Evolutionary conservation across 2,113 vertebrate genomes (phyloP), one percentile per base, ranked within the genome.

Genomic region (Engraulis encrasicolus): DNA sequence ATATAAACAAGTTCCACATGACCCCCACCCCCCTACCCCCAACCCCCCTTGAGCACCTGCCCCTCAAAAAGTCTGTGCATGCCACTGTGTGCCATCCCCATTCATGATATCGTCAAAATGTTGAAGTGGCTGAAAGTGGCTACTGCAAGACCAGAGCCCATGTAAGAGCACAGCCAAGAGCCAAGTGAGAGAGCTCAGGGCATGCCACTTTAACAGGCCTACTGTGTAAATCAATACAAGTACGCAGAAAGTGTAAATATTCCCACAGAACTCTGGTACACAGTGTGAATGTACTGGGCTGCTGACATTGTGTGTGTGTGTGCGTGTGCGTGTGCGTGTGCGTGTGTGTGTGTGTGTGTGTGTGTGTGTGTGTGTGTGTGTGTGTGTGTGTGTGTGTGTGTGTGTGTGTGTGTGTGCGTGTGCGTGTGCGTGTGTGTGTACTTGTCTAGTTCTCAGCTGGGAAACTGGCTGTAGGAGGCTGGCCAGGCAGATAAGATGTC

Each of bases 311-410:
- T 31, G 6, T 34, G 61, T 71, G 23, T 58, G 34, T 34, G 61
- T 31, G 61, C 1, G 61, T 14, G 61, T 14, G n/a, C 15, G 6
- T 34, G 61, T 71, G 23, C 38, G 34, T 34, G 61, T 31, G 61
- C 1, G 61, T 14, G 61, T 14, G n/a, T n/a, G n/a, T 23, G 58
- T 27, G 58, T 66, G n/a, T 66, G 7, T 23, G n/a, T 31, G 37
- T 36, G 36, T 18, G 78, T 3, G 61, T 27, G 19, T 48, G 78
- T 79, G n/a, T 79, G 20, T 50, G 50, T 50, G 50, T 52, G 50
- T 52, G 50, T 52, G 50, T 52, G 50, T 52, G 50, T n/a, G 54
- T 58, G 54, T 58, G 54, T 58, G 54, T n/a, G 54, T 58, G 54
- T 58, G 54, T n/a, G 54, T n/a, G 54, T 58, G 54, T 58, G 19